A percentile compares a stretch with the other conserved stretches of the same genome.
Conservation (phyloP, 2,888 invertebrate species). For the Zaprionus bogoriensis region DNA sequence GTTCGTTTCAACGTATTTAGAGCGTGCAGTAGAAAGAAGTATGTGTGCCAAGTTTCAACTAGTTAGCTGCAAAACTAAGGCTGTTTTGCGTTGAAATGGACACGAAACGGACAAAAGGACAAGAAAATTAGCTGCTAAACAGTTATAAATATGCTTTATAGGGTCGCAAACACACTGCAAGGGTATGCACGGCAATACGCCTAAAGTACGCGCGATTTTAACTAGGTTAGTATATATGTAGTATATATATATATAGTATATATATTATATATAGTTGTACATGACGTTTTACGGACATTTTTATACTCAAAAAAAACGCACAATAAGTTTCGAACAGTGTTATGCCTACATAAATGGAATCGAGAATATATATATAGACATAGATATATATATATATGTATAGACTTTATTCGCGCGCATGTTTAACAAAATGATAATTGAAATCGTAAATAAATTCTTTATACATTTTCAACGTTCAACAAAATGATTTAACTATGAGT, state of each 20-base stretch:
- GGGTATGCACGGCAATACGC: too few species aligned
- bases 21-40: too few species aligned
- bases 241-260: too few species aligned
- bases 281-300: slow-evolving; percentile 39
- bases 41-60: too few species aligned
- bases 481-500: neutral
- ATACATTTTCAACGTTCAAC: slow-evolving; percentile 7
- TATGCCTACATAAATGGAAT: neutral
- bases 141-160: too few species aligned
- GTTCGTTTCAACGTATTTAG: too few species aligned
- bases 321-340: slow-evolving; percentile 35
- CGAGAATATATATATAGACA: neutral
- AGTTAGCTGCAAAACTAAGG: too few species aligned
- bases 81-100: too few species aligned
- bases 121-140: too few species aligned
- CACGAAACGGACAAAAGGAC: too few species aligned
- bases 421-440: slow-evolving; percentile 25
- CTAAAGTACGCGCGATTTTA: slow-evolving; percentile 37
- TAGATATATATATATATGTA: slow-evolving; percentile 3
- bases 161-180: too few species aligned
- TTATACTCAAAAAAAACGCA: slow-evolving; percentile 46
- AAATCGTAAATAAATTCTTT: slow-evolving; percentile 17
- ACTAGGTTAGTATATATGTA: slow-evolving; percentile 40
- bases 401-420: slow-evolving; percentile 11
- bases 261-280: too few species aligned